Base-by-base conservation (phyloP, 2,797 vertebrate genomes). In the Channa striata region DNA sequence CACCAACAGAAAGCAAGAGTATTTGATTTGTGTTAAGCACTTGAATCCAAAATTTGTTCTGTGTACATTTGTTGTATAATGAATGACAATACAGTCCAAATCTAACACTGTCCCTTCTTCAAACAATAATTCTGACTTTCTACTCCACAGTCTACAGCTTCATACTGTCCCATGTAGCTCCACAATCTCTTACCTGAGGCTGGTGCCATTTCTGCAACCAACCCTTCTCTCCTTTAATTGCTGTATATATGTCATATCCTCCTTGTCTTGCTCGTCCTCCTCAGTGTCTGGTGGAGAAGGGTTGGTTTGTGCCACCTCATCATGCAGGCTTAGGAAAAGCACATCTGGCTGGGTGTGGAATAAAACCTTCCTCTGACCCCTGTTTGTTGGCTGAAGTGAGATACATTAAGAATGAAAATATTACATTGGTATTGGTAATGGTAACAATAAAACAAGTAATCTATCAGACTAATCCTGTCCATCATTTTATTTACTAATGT, bases 321-420 rank as follows among this genome's bases (percentile, higher is more conserved):
- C 72, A 59, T 87, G 87, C 58, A 91, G 78, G 7, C 89, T 91
- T 68, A 93, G 88, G 58, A 93, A 78, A 10, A 90, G 88, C 20
- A 95, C 89, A 46, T 95, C 94, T 4, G 94, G 93, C 79, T 94
- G 88, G 1, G 93, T 92, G 62, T 86, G 92, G 74, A 95, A 94
- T 39, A 94, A 90, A 67, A 94, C 93, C 73, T 83, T 91, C 75
- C 90, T 91, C 21, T 87, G 81, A 33, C 85, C 89, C 1, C 84
- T 78, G 0, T 83, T 86, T 17, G 83, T 73, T 0, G 82, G 80
- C 92, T 93, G 70, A 40, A 23, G 68, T 61, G 20, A 39, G 49
- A 21, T 23, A 36, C 64, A 53, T 13, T 21, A 40, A 8, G 19
- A 2, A 25, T 19, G 21, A 16, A 8, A 66, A 20, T n/a, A n/a